Conservation (phyloP, 1,140 invertebrate genomes). For the Diprion similis region DNA sequence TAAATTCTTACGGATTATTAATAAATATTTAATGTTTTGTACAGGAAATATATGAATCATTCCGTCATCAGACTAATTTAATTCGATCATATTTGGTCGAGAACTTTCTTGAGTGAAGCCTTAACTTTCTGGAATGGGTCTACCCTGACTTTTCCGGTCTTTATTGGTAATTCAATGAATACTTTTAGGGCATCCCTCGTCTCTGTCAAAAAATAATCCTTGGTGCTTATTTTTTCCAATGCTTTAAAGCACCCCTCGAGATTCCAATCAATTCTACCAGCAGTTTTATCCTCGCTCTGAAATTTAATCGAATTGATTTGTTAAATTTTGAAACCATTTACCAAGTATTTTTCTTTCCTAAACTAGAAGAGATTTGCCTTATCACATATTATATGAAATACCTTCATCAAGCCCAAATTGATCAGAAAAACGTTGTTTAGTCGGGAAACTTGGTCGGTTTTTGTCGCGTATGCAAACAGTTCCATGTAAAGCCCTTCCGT, state of each 20-base stretch:
- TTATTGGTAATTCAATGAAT: constrained; percentile 63
- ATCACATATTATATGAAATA: constrained; percentile 42
- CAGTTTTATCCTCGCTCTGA: constrained; percentile 66
- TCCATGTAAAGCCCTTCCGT: constrained; percentile 67
- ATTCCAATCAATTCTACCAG: constrained; percentile 64
- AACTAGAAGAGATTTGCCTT: constrained; percentile 23
- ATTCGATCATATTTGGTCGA: constrained; percentile 26
- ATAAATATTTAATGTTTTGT: background rate
- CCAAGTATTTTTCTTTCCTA: background rate
- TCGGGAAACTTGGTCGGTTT: constrained; percentile 58
- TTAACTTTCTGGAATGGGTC: constrained; percentile 54
- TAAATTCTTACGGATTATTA: constrained; percentile 1
- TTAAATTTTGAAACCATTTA: constrained; percentile 13
- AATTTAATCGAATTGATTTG: constrained; percentile 35
- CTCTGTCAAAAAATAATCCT: constrained; percentile 61
- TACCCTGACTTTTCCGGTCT: constrained; percentile 36
- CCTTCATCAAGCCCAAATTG: constrained; percentile 74
- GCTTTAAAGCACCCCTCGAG: constrained; percentile 67
- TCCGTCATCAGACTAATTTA: background rate
- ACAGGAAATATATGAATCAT: too few relatives aligned
- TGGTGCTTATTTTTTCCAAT: constrained; percentile 61
- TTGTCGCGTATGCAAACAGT: constrained; percentile 65
- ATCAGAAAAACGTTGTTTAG: constrained; percentile 73
- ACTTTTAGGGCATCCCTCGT: constrained; percentile 64
- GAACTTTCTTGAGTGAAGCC: constrained; percentile 43